Base-by-base conservation (phyloP, 2,113 vertebrate genomes). In the Galeopterus variegatus region DNA sequence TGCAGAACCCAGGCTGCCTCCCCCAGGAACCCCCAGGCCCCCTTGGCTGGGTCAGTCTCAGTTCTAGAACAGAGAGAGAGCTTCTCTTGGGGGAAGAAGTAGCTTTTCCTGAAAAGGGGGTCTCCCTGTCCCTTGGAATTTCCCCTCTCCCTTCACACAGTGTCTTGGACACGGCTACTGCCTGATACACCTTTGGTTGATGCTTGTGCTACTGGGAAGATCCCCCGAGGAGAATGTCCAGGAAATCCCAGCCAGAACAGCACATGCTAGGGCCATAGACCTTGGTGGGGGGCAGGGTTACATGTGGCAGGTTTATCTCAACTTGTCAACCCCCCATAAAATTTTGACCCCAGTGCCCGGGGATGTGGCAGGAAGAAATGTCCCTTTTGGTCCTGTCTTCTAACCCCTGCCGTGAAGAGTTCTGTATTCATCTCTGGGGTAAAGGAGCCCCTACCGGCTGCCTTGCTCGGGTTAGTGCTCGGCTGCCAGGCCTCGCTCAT, bases 251-350 rank as follows among this genome's bases (percentile, higher is more conserved):
- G 24, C 69, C 83, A 28, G 83, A 50, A 17, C 19, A 48, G 48
- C n/a, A 36, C 65, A 6, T 4, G 41, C 2, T 1, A 15, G 23
- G n/a, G 17, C 18, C 11, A 0, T 0, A 11, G 83, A 19, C 26
- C 60, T 84, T 23, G 26, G 52, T 2, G 0, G n/a, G 17, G 18
- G n/a, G 17, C 10, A 26, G 54, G 26, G 7, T 31, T 50, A 23
- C 62, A 52, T 5, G 2, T 28, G 65, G 11, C 75, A 24, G 17
- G 14, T 92, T 75, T 52, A 21, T 87, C 60, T 72, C 24, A 13
- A 8, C 24, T 33, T 67, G 3, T 33, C 17, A 13, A 1, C 23
- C 26, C 41, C 14, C 56, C 62, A 1, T 3, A 14, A n/a, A 70
- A 24, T 6, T 50, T 50, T n/a, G 31, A 13, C 9, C 31, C 9